phyloP scores from a whole-genome alignment of 2,113 vertebrate species.

The Rhea pennata region DNA sequence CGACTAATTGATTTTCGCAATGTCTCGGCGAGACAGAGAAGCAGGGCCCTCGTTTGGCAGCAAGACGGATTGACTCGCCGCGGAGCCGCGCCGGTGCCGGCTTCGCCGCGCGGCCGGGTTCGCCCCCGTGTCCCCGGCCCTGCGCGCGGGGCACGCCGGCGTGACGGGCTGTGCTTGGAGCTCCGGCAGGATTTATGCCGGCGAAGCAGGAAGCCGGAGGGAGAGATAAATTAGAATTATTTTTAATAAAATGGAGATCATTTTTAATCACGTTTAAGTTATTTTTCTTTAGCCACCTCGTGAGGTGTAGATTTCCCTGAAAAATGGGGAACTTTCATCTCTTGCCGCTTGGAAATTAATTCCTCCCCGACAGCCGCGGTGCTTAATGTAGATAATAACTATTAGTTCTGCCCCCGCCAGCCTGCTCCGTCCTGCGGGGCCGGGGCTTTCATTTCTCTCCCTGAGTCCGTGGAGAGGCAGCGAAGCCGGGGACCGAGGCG shows the following conservation, averaged over 20 bases:
- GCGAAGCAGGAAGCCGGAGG: neutral
- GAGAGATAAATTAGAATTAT: slow-evolving; percentile 67
- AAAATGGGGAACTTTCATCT: slow-evolving; percentile 68
- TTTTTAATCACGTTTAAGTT: slow-evolving; percentile 63
- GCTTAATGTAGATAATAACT: slow-evolving; percentile 68
- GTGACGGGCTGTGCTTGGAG: too few relatives aligned
- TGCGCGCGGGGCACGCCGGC: neutral
- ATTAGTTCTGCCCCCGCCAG: slow-evolving; percentile 65
- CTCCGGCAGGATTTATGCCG: slow-evolving; percentile 11
- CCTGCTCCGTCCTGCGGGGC: neutral
- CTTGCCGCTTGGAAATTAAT: slow-evolving; percentile 55
- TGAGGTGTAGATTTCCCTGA: slow-evolving; percentile 28
- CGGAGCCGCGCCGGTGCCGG: fast-evolving
- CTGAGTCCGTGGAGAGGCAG: neutral
- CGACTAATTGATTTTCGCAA: slow-evolving; percentile 7
- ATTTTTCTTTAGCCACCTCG: slow-evolving; percentile 42
- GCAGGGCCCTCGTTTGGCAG: neutral
- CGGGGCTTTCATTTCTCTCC: slow-evolving; percentile 5
- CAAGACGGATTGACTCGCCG: neutral
- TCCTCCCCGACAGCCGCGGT: slow-evolving; percentile 49
- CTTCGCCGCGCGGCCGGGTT: fast-evolving
- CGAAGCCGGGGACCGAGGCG: neutral
- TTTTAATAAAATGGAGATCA: slow-evolving; percentile 68
- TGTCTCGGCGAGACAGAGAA: neutral
- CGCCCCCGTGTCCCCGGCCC: fast-evolving